These are phyloP conservation scores for Abscondita cerata DNA, from an alignment of 2,888 invertebrate species.

Conservation along the genomic window DNA sequence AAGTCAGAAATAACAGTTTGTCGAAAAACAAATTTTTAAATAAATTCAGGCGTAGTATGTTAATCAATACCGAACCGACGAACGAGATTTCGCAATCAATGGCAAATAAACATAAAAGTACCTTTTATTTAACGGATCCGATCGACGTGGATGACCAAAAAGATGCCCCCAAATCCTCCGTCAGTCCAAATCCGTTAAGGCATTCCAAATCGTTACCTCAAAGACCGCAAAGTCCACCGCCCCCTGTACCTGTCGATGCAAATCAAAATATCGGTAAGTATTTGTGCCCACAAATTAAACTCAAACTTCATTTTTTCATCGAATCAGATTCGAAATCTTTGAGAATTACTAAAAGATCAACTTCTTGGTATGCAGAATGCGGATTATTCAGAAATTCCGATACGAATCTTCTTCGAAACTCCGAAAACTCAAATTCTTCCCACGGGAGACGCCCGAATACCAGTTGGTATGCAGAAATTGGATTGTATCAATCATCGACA, in stretches of 20 bases:
- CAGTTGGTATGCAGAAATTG: conserved; percentile 72
- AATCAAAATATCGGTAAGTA: conserved; percentile 37
- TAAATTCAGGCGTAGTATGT: conserved; percentile 67
- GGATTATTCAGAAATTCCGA: conserved; percentile 61
- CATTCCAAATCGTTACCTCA: conserved; percentile 38
- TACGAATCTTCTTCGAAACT: neutral
- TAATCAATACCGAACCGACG: conserved; percentile 64
- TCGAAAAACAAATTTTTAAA: conserved; percentile 56
- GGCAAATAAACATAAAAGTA: conserved; percentile 64
- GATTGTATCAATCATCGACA: conserved; percentile 67
- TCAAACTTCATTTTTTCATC: too few relatives aligned
- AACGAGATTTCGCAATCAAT: conserved; percentile 60
- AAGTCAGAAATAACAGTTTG: conserved; percentile 36
- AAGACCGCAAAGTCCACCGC: conserved; percentile 55
- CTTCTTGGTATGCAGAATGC: conserved; percentile 76
- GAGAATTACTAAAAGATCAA: conserved; percentile 55
- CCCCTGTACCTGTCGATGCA: conserved; percentile 48
- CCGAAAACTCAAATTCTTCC: neutral
- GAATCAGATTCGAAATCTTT: conserved; percentile 7
- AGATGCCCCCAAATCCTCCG: conserved; percentile 55
- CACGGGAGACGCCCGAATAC: conserved; percentile 43
- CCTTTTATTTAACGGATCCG: conserved; percentile 75
- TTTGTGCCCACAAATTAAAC: too few relatives aligned
- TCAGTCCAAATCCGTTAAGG: conserved; percentile 48
- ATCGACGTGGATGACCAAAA: conserved; percentile 64